Base-by-base conservation (phyloP, 1,140 invertebrate genomes). In the Popillia japonica region DNA sequence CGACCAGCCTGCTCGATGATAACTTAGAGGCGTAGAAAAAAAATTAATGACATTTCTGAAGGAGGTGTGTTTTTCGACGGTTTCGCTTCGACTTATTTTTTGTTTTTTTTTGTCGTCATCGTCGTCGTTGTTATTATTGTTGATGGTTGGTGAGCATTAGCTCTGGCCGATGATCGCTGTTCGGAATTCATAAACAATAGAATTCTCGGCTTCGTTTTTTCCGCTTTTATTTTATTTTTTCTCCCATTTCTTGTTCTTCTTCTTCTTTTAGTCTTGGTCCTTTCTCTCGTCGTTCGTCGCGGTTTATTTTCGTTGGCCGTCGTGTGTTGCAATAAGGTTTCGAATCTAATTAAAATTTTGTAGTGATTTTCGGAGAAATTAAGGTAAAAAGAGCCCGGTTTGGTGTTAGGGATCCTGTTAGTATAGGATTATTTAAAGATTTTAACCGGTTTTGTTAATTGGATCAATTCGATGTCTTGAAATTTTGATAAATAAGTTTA, bases 131-230 rank as follows among this genome's bases (percentile, higher is more conserved):
- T 34, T 34, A n/a, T n/a, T n/a, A 17, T 55, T 55, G 14, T 17
- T n/a, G 48, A 55, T 68, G 61, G n/a, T n/a, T 22, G 61, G 61
- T 68, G 59, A n/a, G 4, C 59, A 20, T 9, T 9, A 34, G 14
- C 59, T 8, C 14, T 61, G 61, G 61, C 22, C 27, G 27, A 10
- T 34, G 61, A 6, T 68, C 61, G 22, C 61, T 68, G 17, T 68
- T 68, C 61, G 61, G 61, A 34, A 27, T 68, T 68, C 61, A 68
- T 68, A 68, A 68, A 68, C 61, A 68, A 68, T 68, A 68, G 61
- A 23, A 68, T 68, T 68, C 61, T 68, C 11, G 27, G 7, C 27
- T 3, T n/a, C 6, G 6, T 27, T 48, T 48, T 48, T 48, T 48
- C n/a, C 6, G 44, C n/a, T 48, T 48, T 17, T 48, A 10, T 14